Evolutionary conservation across 1,140 invertebrate species (phyloP).

Genomic region (Drosophila pachea): DNA sequence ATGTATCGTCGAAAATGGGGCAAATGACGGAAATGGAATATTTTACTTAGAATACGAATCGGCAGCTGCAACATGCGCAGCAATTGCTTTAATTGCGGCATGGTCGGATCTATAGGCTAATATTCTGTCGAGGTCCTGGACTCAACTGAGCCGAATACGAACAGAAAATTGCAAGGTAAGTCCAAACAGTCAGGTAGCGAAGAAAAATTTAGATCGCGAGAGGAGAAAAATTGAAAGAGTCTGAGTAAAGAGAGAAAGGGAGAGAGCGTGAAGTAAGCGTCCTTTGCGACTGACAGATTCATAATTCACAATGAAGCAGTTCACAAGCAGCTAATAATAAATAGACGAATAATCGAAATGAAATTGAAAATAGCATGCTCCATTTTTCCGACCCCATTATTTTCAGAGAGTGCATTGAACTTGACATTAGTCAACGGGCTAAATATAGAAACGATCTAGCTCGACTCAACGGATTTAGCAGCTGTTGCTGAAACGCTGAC

Average conservation of each 20-base stretch:
- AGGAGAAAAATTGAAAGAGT: neutral
- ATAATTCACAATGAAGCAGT: too few relatives aligned
- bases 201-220: too few relatives aligned
- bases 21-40: constrained; percentile 31
- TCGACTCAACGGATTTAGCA: constrained; percentile 10
- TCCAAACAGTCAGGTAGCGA: neutral
- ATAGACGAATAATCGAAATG: too few relatives aligned
- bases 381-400: neutral
- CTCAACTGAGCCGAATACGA: constrained; percentile 11
- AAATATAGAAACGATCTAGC: constrained; percentile 33
- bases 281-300: neutral
- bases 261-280: too few relatives aligned
- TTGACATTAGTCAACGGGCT: constrained; percentile 8
- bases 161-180: neutral
- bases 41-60: constrained; percentile 20
- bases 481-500: neutral
- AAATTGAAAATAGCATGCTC: too few relatives aligned
- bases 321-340: too few relatives aligned
- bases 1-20: constrained; percentile 44
- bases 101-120: neutral
- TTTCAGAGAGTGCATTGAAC: constrained; percentile 44
- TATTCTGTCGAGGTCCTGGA: neutral
- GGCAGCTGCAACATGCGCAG: constrained; percentile 32
- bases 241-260: neutral
- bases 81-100: constrained; percentile 14